Evolutionary conservation across 1,140 invertebrate genomes (phyloP), one percentile per base, ranked within the genome.

Genomic region (Bactericera cockerelli): DNA sequence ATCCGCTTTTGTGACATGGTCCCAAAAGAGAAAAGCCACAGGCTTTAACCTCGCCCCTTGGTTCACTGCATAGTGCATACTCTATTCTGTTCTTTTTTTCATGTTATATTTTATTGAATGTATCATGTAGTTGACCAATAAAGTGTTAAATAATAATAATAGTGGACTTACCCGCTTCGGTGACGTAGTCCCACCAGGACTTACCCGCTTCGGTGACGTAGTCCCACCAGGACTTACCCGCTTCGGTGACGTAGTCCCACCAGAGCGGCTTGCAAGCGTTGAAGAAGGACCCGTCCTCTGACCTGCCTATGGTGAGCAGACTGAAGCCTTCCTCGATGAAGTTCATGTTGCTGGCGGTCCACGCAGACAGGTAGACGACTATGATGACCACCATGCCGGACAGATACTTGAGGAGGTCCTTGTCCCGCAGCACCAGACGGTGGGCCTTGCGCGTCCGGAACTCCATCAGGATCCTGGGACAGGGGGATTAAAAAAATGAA

Each of bases 191-290:
- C n/a, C n/a, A n/a, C n/a, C n/a, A n/a, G n/a, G n/a, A n/a, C n/a
- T n/a, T n/a, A n/a, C n/a, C n/a, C n/a, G n/a, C n/a, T n/a, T n/a
- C n/a, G n/a, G n/a, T n/a, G n/a, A n/a, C n/a, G n/a, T n/a, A n/a
- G n/a, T n/a, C n/a, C n/a, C n/a, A n/a, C n/a, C n/a, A n/a, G n/a
- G n/a, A n/a, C n/a, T n/a, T n/a, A 80, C 80, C 76, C 55, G 78
- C 75, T 74, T 91, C 86, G 25, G 89, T 90, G 58, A 92, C 86
- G 70, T 89, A 87, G 68, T 93, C 87, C 89, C 89, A 93, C 75
- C 85, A 86, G 31, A 85, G 77, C n/a, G 81, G 77, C 70, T 82
- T 82, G 70, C 88, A 92, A 31, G 79, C 76, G 61, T 76, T 63
- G 75, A 82, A 76, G 63, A 74, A 66, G 63, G 76, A 66, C 64